Conservation (phyloP, 2,888 invertebrate species). For the Cataglyphis cursor region DNA sequence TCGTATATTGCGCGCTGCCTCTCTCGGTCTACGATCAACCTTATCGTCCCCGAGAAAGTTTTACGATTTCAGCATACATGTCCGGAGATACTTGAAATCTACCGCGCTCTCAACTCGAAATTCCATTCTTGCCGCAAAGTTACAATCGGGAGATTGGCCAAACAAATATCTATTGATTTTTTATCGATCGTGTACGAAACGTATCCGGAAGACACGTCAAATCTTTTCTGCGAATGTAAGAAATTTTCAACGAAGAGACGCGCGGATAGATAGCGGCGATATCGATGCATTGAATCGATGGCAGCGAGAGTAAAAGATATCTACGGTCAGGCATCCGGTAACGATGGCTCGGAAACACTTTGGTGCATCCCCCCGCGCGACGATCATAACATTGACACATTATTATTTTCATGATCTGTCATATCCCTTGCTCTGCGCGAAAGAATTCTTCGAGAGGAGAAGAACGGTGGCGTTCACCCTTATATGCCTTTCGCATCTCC, state of each 20-base stretch:
- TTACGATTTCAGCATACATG: constrained; percentile 12
- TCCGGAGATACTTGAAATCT: background rate
- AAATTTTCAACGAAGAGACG: background rate
- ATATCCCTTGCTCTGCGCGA: constrained; percentile 42
- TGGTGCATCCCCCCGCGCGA: background rate
- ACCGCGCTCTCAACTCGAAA: background rate
- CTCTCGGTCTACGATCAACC: constrained; percentile 20
- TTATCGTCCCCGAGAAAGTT: constrained; percentile 48
- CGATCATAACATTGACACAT: constrained; percentile 48
- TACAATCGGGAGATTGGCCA: background rate
- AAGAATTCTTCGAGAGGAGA: constrained; percentile 45
- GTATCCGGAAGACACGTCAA: background rate
- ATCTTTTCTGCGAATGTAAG: background rate
- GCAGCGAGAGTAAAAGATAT: background rate
- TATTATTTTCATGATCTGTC: constrained; percentile 68
- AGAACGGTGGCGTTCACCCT: background rate
- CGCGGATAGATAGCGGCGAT: no score
- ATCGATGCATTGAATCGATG: constrained; percentile 1
- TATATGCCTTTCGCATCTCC: constrained; percentile 50
- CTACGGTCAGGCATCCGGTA: background rate
- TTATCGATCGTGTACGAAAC: background rate
- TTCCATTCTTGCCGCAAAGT: background rate
- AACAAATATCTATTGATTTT: background rate
- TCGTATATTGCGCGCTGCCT: constrained; percentile 36
- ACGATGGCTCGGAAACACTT: constrained; percentile 30